These are phyloP conservation scores for Poliocrania exsul DNA, from an alignment of 2,797 vertebrate species.

Conservation along the genomic window DNA sequence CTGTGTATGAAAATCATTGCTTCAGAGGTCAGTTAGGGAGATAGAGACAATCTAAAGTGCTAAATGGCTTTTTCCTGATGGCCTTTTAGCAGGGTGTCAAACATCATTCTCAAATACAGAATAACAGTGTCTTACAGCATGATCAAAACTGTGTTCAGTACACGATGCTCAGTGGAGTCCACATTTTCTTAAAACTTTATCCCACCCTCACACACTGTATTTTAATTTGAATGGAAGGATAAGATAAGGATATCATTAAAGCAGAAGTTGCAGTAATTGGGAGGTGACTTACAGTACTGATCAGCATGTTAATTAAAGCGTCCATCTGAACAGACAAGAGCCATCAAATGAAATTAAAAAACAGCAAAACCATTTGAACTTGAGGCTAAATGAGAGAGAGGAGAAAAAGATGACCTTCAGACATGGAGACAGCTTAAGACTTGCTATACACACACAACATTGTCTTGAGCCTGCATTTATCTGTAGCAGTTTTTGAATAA, in stretches of 20 bases:
- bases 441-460: background rate
- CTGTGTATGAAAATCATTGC: background rate
- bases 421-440: background rate
- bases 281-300: background rate
- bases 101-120: background rate
- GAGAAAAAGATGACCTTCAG: background rate
- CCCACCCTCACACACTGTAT: background rate
- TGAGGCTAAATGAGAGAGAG: background rate
- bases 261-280: background rate
- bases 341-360: background rate
- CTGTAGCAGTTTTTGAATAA: background rate
- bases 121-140: background rate
- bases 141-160: background rate
- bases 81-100: background rate
- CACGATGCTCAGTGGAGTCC: background rate
- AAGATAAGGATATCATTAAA: constrained; percentile 8
- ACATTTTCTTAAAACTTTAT: background rate
- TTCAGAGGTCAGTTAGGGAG: background rate
- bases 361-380: background rate
- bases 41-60: background rate
- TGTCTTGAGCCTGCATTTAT: background rate
- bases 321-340: background rate
- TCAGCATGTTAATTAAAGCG: background rate
- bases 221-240: background rate
- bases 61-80: background rate